Base-by-base conservation (phyloP, 23 tunicate species). In the Trididemnum nubilum region DNA sequence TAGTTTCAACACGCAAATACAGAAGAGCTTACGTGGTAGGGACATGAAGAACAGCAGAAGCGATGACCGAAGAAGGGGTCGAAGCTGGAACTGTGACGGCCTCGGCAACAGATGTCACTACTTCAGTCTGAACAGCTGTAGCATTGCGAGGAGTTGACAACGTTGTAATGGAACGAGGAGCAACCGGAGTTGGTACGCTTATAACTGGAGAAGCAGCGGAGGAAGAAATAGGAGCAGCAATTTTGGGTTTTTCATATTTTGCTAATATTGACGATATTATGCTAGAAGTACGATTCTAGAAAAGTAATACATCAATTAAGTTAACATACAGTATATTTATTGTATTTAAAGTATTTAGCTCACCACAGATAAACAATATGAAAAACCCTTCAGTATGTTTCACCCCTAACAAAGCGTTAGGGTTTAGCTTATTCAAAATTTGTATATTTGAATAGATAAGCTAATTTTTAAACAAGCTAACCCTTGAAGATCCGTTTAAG, bases 91-190 rank as follows among this genome's bases (percentile, higher is more conserved):
- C 60, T 2, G 74, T 64, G 23, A 54, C n/a, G 0, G 72, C 36
- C 2, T 74, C 65, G 35, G 66, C 25, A 21, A 61, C 12, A 31
- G 82, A 25, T 31, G 60, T 33, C 23, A 60, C 44, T 4, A 35
- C 3, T 3, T 50, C 2, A 2, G n/a, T n/a, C n/a, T n/a, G n/a
- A n/a, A n/a, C n/a, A n/a, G 24, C 59, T 18, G 35, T 44, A 19
- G 50, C 80, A 34, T 87, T 80, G 35, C 96, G 39, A 26, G 86
- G 79, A 22, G 85, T 64, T 28, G 88, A 86, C 32, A 91, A 50
- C 21, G 97, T 86, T 50, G 87, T 76, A 39, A 85, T 91, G 32
- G 82, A 69, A 24, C 87, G 85, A n/a, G n/a, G n/a, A 33, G 5
- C 29, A 12, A 90, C 96, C 0, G 96, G 73, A 75, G 64, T 86